Percentiles rank a stretch among this genome's conserved stretches.
Conservation (phyloP, 2,888 invertebrate species). For the Fragum fragum region DNA sequence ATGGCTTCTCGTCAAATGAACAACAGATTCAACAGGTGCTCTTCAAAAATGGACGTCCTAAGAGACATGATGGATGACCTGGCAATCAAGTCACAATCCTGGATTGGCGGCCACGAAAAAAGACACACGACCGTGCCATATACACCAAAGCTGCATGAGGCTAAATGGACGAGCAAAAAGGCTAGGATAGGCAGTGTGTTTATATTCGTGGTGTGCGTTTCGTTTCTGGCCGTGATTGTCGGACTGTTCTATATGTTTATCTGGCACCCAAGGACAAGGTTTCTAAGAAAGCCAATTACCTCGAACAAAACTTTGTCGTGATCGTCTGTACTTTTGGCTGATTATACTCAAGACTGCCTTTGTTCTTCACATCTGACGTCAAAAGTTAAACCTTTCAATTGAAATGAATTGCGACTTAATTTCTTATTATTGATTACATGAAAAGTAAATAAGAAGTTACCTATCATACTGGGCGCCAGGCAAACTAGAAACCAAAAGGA, state of each 20-base stretch:
- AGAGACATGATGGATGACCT: conserved; percentile 23
- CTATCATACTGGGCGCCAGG: no score
- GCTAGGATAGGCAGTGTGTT: conserved; percentile 23
- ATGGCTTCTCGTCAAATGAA: conserved; percentile 13
- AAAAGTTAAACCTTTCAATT: no score
- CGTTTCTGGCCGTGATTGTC: not conserved
- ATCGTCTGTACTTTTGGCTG: no score
- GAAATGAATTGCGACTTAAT: no score
- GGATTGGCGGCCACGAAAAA: conserved; percentile 15
- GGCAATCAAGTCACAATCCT: conserved; percentile 7
- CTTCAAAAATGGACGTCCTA: conserved; percentile 12
- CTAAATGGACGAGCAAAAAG: conserved; percentile 18
- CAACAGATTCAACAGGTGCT: conserved; percentile 16
- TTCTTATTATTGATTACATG: no score
- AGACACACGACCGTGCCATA: conserved; percentile 11
- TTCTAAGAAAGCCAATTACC: not conserved
- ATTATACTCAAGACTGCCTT: no score
- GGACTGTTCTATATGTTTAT: conserved; percentile 28
- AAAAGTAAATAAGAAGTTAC: no score
- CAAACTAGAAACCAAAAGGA: no score
- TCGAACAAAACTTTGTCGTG: not conserved
- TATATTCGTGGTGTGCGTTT: conserved; percentile 9
- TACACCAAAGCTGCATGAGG: conserved; percentile 8
- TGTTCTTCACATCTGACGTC: no score
- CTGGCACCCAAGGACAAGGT: conserved; percentile 29